Percentiles rank a stretch among this genome's conserved stretches.
Evolutionary conservation across 2,797 vertebrate genomes (phyloP).

Genomic region (Poecilia wingei): DNA sequence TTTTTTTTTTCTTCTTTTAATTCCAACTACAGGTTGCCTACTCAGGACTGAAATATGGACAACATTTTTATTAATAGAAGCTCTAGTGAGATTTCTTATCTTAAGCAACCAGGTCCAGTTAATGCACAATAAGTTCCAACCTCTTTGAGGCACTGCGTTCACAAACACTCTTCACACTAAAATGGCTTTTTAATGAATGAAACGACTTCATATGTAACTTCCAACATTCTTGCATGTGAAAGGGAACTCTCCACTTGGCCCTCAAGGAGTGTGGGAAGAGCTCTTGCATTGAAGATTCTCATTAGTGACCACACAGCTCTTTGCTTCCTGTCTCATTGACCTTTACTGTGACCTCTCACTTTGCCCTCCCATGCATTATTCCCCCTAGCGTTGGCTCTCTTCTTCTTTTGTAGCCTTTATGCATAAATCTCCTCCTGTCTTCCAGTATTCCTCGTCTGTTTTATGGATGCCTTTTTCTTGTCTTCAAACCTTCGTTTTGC

Average conservation of each 20-base stretch:
- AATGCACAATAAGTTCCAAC: slow-evolving; percentile 15
- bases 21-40: background rate
- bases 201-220: slow-evolving; percentile 4
- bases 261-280: slow-evolving; percentile 38
- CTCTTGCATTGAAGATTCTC: slow-evolving; percentile 23
- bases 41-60: background rate
- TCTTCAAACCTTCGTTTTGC: slow-evolving; percentile 9
- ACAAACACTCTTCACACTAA: slow-evolving; percentile 1
- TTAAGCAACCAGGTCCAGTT: slow-evolving; percentile 8
- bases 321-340: slow-evolving; percentile 51
- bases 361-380: slow-evolving; percentile 41
- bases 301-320: slow-evolving; percentile 34
- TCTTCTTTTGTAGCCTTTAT: background rate
- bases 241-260: background rate
- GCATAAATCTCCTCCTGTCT: slow-evolving; percentile 5
- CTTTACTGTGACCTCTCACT: slow-evolving; percentile 44
- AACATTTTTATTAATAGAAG: background rate
- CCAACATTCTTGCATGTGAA: slow-evolving; percentile 9
- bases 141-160: slow-evolving; percentile 14
- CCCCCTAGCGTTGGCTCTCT: slow-evolving; percentile 6
- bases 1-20: background rate
- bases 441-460: slow-evolving; percentile 18
- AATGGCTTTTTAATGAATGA: background rate
- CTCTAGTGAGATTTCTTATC: background rate
- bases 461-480: slow-evolving; percentile 3